Evolutionary conservation across 1,140 invertebrate genomes (phyloP), one percentile per base, ranked within the genome.

Genomic region (Lanistes nyassanus): DNA sequence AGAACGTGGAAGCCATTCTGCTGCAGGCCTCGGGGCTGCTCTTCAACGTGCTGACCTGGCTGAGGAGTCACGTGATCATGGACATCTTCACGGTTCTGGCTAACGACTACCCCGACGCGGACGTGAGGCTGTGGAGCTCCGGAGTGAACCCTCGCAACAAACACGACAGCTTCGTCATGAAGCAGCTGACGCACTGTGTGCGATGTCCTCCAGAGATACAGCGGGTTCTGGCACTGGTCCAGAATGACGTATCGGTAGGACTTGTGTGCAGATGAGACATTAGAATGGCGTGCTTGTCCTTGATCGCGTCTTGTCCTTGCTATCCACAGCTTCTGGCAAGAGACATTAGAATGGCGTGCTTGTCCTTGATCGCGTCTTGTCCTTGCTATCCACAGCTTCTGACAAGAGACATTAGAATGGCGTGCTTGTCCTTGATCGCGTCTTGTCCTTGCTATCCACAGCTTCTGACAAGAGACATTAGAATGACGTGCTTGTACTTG

Each of bases 61-160:
- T 70, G 68, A 55, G 29, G 51, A 37, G 36, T 21, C n/a, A 56
- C 51, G 53, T 55, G 11, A 3, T 70, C 51, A 36, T 51, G 9
- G 68, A 70, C 47, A 16, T 70, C 68, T 55, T 70, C 51, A 56
- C 53, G 23, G 11, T 23, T n/a, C 47, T 70, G 31, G 29, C 7
- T 7, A 31, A 19, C 31, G 51, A 70, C 19, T 21, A 31, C 26
- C 29, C 16, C 29, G 5, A 1, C 26, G n/a, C 21, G 51, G 53
- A 70, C 42, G 29, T 70, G n/a, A 53, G 42, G 0, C 51, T 70
- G 47, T 70, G 68, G 68, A 58, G 68, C 31, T 70, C 68, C 3
- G 68, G 51, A 9, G 31, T 70, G 9, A n/a, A 19, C 6, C 53
- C 68, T 21, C n/a, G 13, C 68, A 37, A 70, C 53, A 26, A 37